Conservation (phyloP, 2,113 vertebrate genomes). For the Microcebus ravelobensis region DNA sequence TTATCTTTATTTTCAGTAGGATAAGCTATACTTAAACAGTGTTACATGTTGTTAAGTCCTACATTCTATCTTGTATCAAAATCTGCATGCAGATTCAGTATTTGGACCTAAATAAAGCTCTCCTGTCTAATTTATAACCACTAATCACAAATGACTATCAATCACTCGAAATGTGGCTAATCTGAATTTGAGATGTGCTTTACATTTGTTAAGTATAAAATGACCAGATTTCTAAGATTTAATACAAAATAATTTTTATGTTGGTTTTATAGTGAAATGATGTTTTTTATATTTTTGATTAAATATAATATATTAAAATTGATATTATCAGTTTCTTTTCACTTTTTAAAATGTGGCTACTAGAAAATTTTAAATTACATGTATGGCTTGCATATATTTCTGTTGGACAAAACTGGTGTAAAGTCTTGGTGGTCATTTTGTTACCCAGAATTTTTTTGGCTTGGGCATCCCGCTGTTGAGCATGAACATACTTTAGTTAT, state of each 20-base stretch:
- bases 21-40: not conserved
- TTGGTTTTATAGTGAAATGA: not conserved
- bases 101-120: not conserved
- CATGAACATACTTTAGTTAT: not conserved
- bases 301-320: not conserved
- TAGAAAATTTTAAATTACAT: not conserved
- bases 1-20: constrained; percentile 31
- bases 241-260: not conserved
- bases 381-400: not conserved
- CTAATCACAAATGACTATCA: not conserved
- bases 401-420: not conserved
- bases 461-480: not conserved
- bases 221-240: not conserved
- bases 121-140: not conserved
- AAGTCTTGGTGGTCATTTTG: constrained; percentile 24
- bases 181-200: not conserved
- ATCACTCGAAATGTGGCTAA: not conserved
- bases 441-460: not conserved
- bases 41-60: not conserved
- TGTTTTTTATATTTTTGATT: constrained; percentile 9
- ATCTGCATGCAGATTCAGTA: constrained; percentile 9
- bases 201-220: not conserved
- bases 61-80: not conserved
- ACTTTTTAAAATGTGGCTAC: not conserved
- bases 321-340: not conserved